Evolutionary conservation across 1,140 invertebrate genomes (phyloP).

Genomic region (Drosophila ambigua): DNA sequence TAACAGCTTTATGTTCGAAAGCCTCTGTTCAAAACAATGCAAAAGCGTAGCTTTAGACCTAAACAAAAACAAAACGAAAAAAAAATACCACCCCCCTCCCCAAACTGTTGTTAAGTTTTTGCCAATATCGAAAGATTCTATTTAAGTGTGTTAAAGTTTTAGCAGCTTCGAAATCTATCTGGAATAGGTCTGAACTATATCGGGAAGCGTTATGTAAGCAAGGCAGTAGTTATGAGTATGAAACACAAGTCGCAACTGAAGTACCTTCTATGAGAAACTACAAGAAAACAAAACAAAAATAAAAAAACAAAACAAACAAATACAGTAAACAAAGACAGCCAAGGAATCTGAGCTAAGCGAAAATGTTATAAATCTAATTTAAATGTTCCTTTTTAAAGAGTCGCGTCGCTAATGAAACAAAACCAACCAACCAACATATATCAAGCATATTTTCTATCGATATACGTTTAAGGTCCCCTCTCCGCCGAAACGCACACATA

Average conservation of each 20-base stretch:
- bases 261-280: constrained; percentile 65
- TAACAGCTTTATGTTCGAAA: constrained; percentile 65
- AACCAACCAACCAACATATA: constrained; percentile 20
- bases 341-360: constrained; percentile 32
- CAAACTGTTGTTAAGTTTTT: constrained; percentile 73
- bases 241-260: constrained; percentile 74
- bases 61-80: constrained; percentile 16
- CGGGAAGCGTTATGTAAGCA: constrained; percentile 5
- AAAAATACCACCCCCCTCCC: background rate
- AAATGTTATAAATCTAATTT: constrained; percentile 19
- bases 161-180: constrained; percentile 20
- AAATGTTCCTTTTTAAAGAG: constrained; percentile 56
- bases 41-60: constrained; percentile 66
- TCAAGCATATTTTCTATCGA: constrained; percentile 48
- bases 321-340: constrained; percentile 17
- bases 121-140: constrained; percentile 36
- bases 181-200: constrained; percentile 17
- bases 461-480: constrained; percentile 19
- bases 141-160: constrained; percentile 62
- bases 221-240: constrained; percentile 33
- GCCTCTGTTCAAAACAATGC: constrained; percentile 49
- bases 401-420: constrained; percentile 25
- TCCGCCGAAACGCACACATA: background rate
- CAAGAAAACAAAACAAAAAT: constrained; percentile 30
- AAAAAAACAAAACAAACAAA: constrained; percentile 3